Evolutionary conservation across 2,797 vertebrate genomes (phyloP).

Genomic region (Menidia menidia): DNA sequence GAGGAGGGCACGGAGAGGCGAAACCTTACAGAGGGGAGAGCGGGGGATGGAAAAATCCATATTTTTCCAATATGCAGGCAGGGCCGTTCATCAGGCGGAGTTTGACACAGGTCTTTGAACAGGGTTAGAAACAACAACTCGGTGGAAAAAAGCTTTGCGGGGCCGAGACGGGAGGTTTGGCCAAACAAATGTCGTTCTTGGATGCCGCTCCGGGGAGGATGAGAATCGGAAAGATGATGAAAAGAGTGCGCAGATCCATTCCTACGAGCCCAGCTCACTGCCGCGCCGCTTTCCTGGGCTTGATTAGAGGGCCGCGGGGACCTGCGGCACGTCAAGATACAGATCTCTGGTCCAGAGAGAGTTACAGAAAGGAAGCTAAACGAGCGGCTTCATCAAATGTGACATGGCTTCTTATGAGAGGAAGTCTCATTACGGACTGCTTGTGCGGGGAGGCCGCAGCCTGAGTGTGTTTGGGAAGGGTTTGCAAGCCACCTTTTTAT

Average conservation of each 20-base stretch:
- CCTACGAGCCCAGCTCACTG: conserved; percentile 59
- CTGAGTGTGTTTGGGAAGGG: conserved; percentile 17
- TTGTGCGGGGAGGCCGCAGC: conserved; percentile 24
- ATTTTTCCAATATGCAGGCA: conserved; percentile 77
- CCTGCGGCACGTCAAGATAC: conserved; percentile 69
- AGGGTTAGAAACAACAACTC: conserved; percentile 67
- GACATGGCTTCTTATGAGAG: conserved; percentile 50
- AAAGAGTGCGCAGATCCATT: conserved; percentile 72
- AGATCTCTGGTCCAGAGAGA: conserved; percentile 64
- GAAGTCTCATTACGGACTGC: conserved; percentile 53
- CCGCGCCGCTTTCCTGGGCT: conserved; percentile 67
- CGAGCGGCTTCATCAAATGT: conserved; percentile 60
- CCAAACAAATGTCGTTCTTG: conserved; percentile 77
- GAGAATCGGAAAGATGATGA: conserved; percentile 70
- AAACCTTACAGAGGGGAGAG: conserved; percentile 20
- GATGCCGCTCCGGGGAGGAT: conserved; percentile 57
- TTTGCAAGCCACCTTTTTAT: conserved; percentile 17
- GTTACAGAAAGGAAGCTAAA: conserved; percentile 63
- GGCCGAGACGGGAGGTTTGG: conserved; percentile 52
- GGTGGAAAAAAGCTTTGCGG: conserved; percentile 56
- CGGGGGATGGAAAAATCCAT: conserved; percentile 54
- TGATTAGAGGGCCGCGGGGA: conserved; percentile 76
- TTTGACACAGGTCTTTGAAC: conserved; percentile 73
- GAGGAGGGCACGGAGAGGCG: conserved; percentile 53
- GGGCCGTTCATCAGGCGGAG: conserved; percentile 64